phyloP scores from a whole-genome alignment of 1,140 invertebrate genomes.

The Dendroctonus valens region DNA sequence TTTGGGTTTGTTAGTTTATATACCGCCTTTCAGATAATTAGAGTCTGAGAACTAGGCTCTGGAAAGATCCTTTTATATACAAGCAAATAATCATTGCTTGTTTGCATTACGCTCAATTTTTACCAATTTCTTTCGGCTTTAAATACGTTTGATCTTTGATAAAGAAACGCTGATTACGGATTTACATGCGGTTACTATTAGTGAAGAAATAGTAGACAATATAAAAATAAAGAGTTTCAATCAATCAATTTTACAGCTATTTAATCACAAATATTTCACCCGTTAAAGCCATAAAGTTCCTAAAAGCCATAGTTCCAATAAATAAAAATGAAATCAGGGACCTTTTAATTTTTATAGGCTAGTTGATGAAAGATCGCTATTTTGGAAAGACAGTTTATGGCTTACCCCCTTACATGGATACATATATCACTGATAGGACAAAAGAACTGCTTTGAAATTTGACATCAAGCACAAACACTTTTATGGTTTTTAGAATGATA shows the following conservation, averaged over 20 bases:
- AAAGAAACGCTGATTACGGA: too few species aligned
- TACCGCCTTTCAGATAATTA: not conserved
- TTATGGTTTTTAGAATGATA: constrained; percentile 5
- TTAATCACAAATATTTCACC: constrained; percentile 9
- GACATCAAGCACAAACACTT: constrained; percentile 4
- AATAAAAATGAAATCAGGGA: constrained; percentile 16
- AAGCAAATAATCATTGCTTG: too few species aligned
- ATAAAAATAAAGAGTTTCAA: not conserved
- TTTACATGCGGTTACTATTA: too few species aligned
- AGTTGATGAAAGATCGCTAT: constrained; percentile 11
- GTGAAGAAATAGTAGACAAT: not conserved
- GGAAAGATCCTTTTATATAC: too few species aligned
- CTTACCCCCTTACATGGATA: constrained; percentile 4
- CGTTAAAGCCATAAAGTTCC: constrained; percentile 16
- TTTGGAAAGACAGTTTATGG: constrained; percentile 9
- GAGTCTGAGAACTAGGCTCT: not conserved
- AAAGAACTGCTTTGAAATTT: constrained; percentile 8
- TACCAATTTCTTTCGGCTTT: too few species aligned
- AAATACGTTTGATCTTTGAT: too few species aligned
- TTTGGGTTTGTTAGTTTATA: constrained; percentile 6
- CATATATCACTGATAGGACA: constrained; percentile 18
- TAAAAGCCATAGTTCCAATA: constrained; percentile 15
- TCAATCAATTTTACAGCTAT: constrained; percentile 16
- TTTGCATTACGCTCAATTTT: too few species aligned
- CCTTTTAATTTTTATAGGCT: constrained; percentile 22